Evolutionary conservation across 2,888 invertebrate genomes (phyloP).

Genomic region (Pollenia griseotomentosa): DNA sequence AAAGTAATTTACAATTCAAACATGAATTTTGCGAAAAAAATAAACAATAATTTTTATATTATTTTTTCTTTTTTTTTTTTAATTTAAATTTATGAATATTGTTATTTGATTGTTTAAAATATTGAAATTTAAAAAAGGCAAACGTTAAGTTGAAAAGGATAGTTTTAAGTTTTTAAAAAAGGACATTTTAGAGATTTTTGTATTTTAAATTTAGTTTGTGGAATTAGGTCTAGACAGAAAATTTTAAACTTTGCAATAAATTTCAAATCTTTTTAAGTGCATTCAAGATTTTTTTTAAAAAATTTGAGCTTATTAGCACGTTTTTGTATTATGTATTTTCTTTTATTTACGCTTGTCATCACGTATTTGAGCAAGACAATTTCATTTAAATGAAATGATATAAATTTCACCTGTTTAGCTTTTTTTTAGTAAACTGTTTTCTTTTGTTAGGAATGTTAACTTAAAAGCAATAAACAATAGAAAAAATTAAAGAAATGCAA

Average conservation of each 20-base stretch:
- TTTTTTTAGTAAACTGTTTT: not conserved
- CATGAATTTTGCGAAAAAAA: constrained; percentile 46
- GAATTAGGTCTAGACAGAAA: constrained; percentile 61
- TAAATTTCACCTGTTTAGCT: constrained; percentile 72
- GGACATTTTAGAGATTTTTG: not conserved
- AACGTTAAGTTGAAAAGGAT: not conserved
- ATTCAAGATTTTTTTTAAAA: no score
- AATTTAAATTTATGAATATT: constrained; percentile 55
- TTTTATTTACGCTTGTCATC: constrained; percentile 79
- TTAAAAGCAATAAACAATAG: not conserved
- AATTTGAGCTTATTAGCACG: not conserved
- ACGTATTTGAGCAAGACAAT: constrained; percentile 77
- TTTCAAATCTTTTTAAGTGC: not conserved
- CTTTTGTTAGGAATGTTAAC: not conserved
- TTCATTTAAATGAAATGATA: constrained; percentile 75
- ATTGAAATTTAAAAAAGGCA: not conserved
- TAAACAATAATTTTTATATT: constrained; percentile 38
- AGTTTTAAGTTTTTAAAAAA: not conserved
- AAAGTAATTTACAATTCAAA: constrained; percentile 69
- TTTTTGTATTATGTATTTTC: not conserved
- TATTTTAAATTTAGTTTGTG: not conserved
- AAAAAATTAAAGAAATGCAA: constrained; percentile 1
- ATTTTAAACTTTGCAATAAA: constrained; percentile 36
- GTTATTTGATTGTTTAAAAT: constrained; percentile 27
- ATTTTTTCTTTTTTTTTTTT: constrained; percentile 11